Base-by-base conservation (phyloP, 2,113 vertebrate genomes). In the Gallinago media region DNA sequence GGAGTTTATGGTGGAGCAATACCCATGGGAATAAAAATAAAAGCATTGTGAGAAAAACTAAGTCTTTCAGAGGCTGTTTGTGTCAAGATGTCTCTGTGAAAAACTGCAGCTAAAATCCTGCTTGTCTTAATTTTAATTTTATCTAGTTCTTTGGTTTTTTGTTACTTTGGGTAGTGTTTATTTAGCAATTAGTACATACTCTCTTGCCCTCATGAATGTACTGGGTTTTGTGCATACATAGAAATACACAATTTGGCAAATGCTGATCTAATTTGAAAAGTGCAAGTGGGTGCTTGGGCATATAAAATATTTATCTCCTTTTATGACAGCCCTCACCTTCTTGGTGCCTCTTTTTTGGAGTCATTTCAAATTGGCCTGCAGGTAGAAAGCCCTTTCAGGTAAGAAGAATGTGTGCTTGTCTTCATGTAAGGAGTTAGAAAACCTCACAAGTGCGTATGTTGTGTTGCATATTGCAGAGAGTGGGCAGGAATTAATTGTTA, bases 361-460 rank as follows among this genome's bases (percentile, higher is more conserved):
- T 34, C 0, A 3, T 65, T 95, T 91, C 32, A 71, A 36, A 77
- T 59, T 81, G 70, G 32, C 56, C 26, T 86, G 80, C 36, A 74
- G 72, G 36, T 71, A 74, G 73, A 84, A 66, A 71, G 13, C 29
- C 7, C 29, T 77, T 80, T 70, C 46, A 62, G 32, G 6, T 76
- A 46, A 76, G 42, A 62, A 70, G 63, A 80, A 3, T 7, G 2
- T 63, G 19, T 72, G 27, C 40, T 75, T 82, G 12, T 80, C 23
- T 66, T 82, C 15, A 19, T 49, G 65, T 56, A 46, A 79, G 21
- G 34, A 56, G 12, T 2, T 58, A 17, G 50, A 50, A 38, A 31
- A 62, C 15, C 26, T 15, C 19, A 8, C 13, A 21, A 16, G 9
- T 15, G 3, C 11, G 0, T 29, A 2, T 67, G 5, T 86, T 9